Evolutionary conservation across 2,797 vertebrate species (phyloP).

Genomic region (Peromyscus melanophrys): DNA sequence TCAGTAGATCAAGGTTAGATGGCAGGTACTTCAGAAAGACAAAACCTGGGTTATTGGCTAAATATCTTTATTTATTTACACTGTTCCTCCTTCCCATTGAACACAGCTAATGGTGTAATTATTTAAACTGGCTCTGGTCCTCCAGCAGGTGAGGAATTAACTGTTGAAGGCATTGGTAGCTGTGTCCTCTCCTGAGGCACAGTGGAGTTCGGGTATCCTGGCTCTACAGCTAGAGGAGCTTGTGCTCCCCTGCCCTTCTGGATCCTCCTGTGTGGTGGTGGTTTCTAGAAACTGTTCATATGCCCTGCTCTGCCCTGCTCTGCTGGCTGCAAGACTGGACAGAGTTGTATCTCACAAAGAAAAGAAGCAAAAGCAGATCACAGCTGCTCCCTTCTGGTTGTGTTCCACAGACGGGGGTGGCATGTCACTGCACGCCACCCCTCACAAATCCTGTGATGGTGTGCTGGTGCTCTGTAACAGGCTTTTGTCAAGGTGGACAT

Average conservation of each 20-base stretch:
- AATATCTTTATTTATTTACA: neutral
- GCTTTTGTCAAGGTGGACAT: slow-evolving; percentile 49
- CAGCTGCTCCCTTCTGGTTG: neutral
- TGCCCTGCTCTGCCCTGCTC: neutral
- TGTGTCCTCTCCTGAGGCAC: neutral
- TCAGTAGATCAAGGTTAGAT: neutral
- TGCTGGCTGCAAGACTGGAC: neutral
- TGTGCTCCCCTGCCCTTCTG: slow-evolving; percentile 28
- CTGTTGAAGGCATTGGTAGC: neutral
- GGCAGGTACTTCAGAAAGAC: slow-evolving; percentile 29
- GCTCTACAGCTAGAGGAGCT: neutral
- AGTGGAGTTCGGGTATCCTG: neutral
- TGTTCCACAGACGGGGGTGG: neutral
- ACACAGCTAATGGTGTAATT: neutral
- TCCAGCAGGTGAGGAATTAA: slow-evolving; percentile 1
- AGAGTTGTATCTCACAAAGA: slow-evolving; percentile 26
- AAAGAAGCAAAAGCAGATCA: neutral
- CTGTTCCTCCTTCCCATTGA: slow-evolving; percentile 2
- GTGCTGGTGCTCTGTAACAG: slow-evolving; percentile 15
- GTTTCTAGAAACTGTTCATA: slow-evolving; percentile 41
- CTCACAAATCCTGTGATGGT: neutral
- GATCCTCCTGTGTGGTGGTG: neutral
- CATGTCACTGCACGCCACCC: neutral
- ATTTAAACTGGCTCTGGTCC: slow-evolving; percentile 19
- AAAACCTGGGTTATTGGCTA: slow-evolving; percentile 28